Base-by-base conservation (phyloP, 2,888 invertebrate genomes). In the Craniophora ligustri region DNA sequence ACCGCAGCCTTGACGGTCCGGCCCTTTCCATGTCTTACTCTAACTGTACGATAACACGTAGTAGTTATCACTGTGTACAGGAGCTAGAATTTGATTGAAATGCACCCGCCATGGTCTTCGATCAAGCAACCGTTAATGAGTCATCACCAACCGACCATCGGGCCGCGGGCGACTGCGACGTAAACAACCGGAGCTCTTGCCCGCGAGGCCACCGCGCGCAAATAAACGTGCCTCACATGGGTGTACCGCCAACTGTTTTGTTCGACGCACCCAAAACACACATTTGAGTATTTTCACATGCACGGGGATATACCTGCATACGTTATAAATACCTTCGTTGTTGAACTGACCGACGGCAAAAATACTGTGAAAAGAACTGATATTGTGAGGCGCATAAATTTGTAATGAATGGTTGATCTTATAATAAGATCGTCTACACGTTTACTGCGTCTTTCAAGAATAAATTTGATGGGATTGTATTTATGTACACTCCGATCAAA, bases 191-290 rank as follows among this genome's bases (percentile, higher is more conserved):
- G 76, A 79, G 84, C 78, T 79, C 75, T 81, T 79, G 78, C 81
- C 79, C 77, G 72, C 84, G 86, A 85, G 86, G 86, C 85, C 86
- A 71, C 75, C 71, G 82, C 80, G 81, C 82, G 81, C 85, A 86
- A 85, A 86, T 84, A 87, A 84, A 81, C 84, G 87, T 76, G 84
- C 84, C 87, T 87, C 85, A 80, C 78, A 79, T 83, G 82, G 83
- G 84, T 85, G 82, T 83, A 81, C 78, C 76, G 78, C 73, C 79
- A 75, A 76, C 75, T 77, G 78, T 78, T 80, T 75, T 76, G 67
- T 76, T 78, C 69, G 60, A 76, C 75, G 68, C 71, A 67, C 56
- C 67, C 75, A 60, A 71, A 64, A 62, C 58, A 65, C 34, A 50
- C 38, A 45, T 57, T 54, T 56, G 51, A 34, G 32, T 51, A 39